A percentile compares a stretch with the other conserved stretches of the same genome.
Conservation (phyloP, 2,113 vertebrate genomes). For the Sebastes fasciatus region DNA sequence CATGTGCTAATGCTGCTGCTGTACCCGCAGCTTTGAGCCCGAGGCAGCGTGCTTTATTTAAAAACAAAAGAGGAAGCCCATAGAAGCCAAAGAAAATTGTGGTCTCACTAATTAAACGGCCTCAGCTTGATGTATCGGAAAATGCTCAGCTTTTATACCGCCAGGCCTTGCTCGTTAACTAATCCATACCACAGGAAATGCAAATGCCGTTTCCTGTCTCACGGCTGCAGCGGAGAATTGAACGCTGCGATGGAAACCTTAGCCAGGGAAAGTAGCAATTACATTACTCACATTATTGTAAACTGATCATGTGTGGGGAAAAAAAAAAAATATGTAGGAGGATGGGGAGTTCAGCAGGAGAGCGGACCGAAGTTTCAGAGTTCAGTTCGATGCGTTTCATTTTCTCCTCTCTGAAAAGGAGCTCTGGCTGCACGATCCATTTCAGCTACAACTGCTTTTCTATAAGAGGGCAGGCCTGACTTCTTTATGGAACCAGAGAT, state of each 20-base stretch:
- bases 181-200: slow-evolving; percentile 65
- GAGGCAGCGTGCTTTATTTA: slow-evolving; percentile 24
- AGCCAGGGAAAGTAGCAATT: slow-evolving; percentile 42
- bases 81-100: slow-evolving; percentile 43
- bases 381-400: slow-evolving; percentile 40
- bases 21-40: neutral
- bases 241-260: slow-evolving; percentile 33
- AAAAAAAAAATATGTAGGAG: slow-evolving; percentile 10
- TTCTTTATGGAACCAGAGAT: slow-evolving; percentile 31
- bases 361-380: neutral
- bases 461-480: slow-evolving; percentile 6
- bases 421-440: slow-evolving; percentile 37
- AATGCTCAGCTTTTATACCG: slow-evolving; percentile 34
- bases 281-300: slow-evolving; percentile 58
- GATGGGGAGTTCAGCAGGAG: slow-evolving; percentile 26
- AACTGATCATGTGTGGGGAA: slow-evolving; percentile 50
- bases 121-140: slow-evolving; percentile 46
- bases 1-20: slow-evolving; percentile 15
- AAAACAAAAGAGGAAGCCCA: slow-evolving; percentile 44
- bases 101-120: slow-evolving; percentile 61
- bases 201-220: slow-evolving; percentile 45
- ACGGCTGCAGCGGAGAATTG: slow-evolving; percentile 19
- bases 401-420: slow-evolving; percentile 37
- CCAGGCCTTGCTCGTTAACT: slow-evolving; percentile 2
- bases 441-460: slow-evolving; percentile 22